phyloP scores from a whole-genome alignment of 2,888 invertebrate species.

The Portevinia maculata region DNA sequence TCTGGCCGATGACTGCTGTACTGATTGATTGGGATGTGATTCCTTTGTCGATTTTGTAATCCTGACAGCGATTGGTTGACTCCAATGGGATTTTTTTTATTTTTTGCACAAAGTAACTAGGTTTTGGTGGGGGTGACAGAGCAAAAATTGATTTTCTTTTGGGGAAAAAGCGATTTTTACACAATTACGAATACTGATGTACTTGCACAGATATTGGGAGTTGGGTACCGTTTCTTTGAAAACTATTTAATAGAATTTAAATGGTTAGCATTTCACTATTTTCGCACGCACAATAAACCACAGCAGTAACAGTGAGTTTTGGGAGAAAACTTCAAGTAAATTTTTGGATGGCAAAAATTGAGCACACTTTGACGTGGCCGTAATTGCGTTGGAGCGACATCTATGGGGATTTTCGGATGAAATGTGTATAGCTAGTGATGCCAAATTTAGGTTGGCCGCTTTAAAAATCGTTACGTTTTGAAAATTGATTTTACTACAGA shows the following conservation, averaged over 20 bases:
- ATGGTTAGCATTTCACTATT: conserved; percentile 55
- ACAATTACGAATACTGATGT: not conserved
- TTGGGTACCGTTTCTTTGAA: conserved; percentile 12
- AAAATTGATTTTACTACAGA: not conserved
- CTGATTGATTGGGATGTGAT: conserved; percentile 14
- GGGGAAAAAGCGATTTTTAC: conserved; percentile 32
- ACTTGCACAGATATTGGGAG: conserved; percentile 12
- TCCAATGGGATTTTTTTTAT: conserved; percentile 20
- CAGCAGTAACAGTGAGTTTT: conserved; percentile 62
- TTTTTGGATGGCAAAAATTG: conserved; percentile 57
- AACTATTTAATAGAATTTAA: conserved; percentile 30
- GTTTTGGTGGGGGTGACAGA: conserved; percentile 51
- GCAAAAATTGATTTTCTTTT: conserved; percentile 66
- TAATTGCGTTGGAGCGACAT: conserved; percentile 33
- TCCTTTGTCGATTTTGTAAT: not conserved
- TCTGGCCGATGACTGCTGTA: conserved; percentile 15
- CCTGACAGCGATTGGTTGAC: not conserved
- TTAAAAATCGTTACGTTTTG: not conserved
- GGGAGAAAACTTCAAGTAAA: conserved; percentile 71
- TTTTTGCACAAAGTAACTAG: conserved; percentile 31
- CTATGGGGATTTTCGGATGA: conserved; percentile 11
- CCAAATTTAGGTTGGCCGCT: conserved; percentile 18
- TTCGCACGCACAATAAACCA: conserved; percentile 64
- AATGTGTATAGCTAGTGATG: conserved; percentile 38
- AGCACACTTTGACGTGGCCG: conserved; percentile 74